Base-by-base conservation (phyloP, 2,113 vertebrate genomes). In the Tenrec ecaudatus region DNA sequence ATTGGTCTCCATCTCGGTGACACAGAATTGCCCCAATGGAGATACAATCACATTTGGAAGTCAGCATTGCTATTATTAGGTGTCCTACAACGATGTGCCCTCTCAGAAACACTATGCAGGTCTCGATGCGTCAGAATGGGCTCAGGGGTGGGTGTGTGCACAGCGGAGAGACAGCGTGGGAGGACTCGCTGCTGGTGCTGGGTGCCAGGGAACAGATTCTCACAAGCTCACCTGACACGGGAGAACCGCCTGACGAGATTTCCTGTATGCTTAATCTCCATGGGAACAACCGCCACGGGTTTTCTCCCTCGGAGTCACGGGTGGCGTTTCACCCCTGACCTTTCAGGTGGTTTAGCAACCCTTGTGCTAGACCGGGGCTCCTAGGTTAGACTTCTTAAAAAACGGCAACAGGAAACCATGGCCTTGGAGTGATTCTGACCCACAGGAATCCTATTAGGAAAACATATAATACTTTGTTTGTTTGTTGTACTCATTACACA, bases 1-100 rank as follows among this genome's bases (percentile, higher is more conserved):
- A 38, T 20, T 68, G 31, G 60, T 91, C 80, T 85, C 33, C 33
- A 76, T 88, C 27, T 76, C 80, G n/a, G 76, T 84, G 58, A 84
- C 38, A 25, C 84, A 38, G 23, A 87, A 47, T 81, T 20, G 2
- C 57, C 66, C 33, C 29, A 53, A 20, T 27, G 73, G 43, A 66
- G 60, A 79, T 0, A 14, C 71, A 73, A 2, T 68, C 31, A 84
- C 20, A 27, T 88, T 29, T 15, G n/a, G 33, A 29, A 47, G 43
- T 73, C 27, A 38, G 4, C 11, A 47, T 84, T 80, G 64, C 66
- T 8, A 31, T 19, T 66, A 38, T 17, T 36, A 29, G 66, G 22
- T n/a, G 14, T n/a, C 66, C 60, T 10, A 14, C 47, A 53, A 53
- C 6, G 12, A 53, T 53, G 47, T 53, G 2, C 47, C 9, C 6